phyloP scores from a whole-genome alignment of 2,113 vertebrate genomes.

The Alligator sinensis region DNA sequence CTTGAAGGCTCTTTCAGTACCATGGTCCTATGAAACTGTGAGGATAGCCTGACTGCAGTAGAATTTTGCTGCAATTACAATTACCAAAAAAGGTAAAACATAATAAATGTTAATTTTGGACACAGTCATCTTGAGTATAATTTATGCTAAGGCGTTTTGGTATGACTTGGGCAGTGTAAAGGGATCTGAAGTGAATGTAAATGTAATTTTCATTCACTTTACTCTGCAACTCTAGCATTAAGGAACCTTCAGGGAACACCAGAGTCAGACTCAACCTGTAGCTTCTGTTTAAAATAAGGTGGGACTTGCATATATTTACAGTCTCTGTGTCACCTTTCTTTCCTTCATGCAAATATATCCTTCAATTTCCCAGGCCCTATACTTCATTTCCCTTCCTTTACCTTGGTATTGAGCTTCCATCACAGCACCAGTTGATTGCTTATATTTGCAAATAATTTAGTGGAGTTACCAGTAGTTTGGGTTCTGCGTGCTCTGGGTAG shows the following conservation, averaged over 20 bases:
- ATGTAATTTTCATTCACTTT: neutral
- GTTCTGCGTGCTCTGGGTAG: neutral
- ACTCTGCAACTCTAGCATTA: neutral
- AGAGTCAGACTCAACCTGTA: neutral
- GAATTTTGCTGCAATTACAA: neutral
- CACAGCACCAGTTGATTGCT: accelerated
- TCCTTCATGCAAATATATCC: accelerated
- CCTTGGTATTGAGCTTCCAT: neutral
- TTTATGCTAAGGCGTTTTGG: neutral
- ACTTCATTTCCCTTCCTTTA: neutral
- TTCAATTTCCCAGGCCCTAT: neutral
- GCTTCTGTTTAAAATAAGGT: neutral
- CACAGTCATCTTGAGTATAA: accelerated
- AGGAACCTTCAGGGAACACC: neutral
- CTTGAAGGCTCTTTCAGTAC: neutral
- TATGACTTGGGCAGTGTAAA: neutral
- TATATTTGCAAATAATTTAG: neutral
- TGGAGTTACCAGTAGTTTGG: neutral
- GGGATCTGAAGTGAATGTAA: neutral
- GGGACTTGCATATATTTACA: neutral
- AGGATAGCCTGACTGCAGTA: neutral
- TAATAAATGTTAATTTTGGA: neutral
- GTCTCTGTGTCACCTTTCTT: neutral
- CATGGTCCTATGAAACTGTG: neutral
- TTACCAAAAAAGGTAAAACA: neutral